Percentiles rank a stretch among this genome's conserved stretches.
phyloP scores from a whole-genome alignment of 2,888 invertebrate genomes.

The Pyrrhopygopsis socrates region DNA sequence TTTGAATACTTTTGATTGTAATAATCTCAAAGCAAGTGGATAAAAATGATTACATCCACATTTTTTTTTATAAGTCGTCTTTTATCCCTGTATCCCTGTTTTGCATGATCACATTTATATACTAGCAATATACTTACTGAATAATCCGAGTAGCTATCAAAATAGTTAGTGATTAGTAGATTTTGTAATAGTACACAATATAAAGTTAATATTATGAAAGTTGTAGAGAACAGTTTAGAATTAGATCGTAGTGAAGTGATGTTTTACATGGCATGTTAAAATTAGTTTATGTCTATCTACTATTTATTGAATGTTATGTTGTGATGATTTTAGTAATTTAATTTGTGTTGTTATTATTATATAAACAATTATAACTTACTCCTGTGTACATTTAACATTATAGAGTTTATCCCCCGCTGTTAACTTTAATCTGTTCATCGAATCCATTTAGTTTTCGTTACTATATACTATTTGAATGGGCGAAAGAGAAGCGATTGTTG shows the following conservation, averaged over 20 bases:
- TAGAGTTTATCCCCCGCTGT: no score
- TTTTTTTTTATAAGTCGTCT: not conserved
- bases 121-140: conserved; percentile 27
- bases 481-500: not conserved
- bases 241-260: conserved; percentile 36
- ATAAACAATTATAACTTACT: no score
- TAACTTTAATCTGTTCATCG: no score
- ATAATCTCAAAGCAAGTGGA: not conserved
- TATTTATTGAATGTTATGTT: conserved; percentile 13
- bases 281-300: not conserved
- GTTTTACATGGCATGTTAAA: conserved; percentile 40
- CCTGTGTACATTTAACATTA: no score
- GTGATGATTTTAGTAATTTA: not conserved
- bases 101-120: conserved; percentile 39
- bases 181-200: conserved; percentile 23
- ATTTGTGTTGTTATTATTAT: no score
- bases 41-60: not conserved
- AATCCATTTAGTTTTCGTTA: not conserved
- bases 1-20: not conserved
- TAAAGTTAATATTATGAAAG: conserved; percentile 5
- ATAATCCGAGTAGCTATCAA: conserved; percentile 42
- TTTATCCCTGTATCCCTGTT: conserved; percentile 19
- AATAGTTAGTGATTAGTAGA: conserved; percentile 24
- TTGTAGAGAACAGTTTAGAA: conserved; percentile 28
- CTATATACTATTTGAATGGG: not conserved